Base-by-base conservation (phyloP, 2,888 invertebrate genomes). In the Steinernema hermaphroditum region DNA sequence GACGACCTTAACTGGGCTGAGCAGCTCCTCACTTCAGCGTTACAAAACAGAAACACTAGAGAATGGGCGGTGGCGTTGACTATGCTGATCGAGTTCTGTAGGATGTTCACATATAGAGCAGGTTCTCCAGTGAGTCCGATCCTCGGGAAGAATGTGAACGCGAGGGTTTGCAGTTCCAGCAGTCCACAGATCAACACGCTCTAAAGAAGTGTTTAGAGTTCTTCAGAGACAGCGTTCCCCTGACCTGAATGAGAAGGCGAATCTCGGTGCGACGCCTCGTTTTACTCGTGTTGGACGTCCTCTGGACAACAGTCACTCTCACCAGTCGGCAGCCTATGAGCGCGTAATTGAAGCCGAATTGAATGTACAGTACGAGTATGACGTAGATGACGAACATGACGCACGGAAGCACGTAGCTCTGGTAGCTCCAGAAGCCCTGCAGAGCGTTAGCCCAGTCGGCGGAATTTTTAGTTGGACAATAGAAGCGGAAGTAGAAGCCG, bases 121-220 rank as follows among this genome's bases (percentile, higher is more conserved):
- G 16, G 8, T n/a, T 68, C 68, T 16, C 68, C 68, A 2, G 16
- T 41, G n/a, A 68, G 37, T 34, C 41, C 41, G 22, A 68, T 68
- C 8, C 41, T 12, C 8, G 68, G 68, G 19, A 68, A 41, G 24
- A 68, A 68, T 2, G 68, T 68, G 68, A 68, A 68, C 9, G 34
- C 68, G 19, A 68, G 41, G n/a, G 68, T 68, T 68, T 68, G 68
- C 16, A 68, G 68, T 27, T 68, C 68, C n/a, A 68, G n/a, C 14
- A 68, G 34, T 4, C 68, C 68, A 22, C 68, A 68, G 41, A 68
- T 68, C 22, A 68, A 22, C 16, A 68, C 34, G n/a, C 68, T 41
- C 68, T 68, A 34, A 68, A 68, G 24, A 8, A 4, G 22, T 57
- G 57, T n/a, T n/a, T n/a, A n/a, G n/a, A n/a, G n/a, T n/a, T n/a